Base-by-base conservation (phyloP, 1,140 invertebrate genomes). In the Calycopis cecrops region DNA sequence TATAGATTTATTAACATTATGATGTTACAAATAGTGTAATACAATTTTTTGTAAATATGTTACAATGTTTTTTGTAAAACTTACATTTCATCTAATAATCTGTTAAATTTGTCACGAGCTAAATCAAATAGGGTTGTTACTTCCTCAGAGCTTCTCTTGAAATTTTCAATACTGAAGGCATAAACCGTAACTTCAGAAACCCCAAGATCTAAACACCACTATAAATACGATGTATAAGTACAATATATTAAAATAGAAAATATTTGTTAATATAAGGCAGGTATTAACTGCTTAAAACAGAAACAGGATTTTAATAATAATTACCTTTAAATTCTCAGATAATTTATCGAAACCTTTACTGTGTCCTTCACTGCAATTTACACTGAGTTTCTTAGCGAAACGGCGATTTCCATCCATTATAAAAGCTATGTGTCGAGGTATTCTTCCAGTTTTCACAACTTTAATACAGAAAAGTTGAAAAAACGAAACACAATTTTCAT, bases 121-220 rank as follows among this genome's bases (percentile, higher is more conserved):
- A 99, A 87, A 63, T 96, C 90, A 92, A 99, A 94, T 1, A 99
- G 88, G 16, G 91, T 92, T 67, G 96, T 91, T 0, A 99, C 97
- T 91, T 99, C 99, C 59, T 98, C 94, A 78, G 93, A 81, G 50
- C 91, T 94, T 55, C 99, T 89, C 88, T 99, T 99, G 74, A 99
- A 99, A 88, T 99, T 99, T 89, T 99, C 98, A 82, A 99, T 99
- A 82, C 98, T 99, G 71, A 99, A 99, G 33, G 98, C 98, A 90
- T 99, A 99, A 9, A 99, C 95, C 8, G 98, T 99, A 0, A 99
- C 97, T 91, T 99, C 98, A 34, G 85, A 79, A 59, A 94, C 89
- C 16, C 92, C 93, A 52, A 94, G 80, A 71, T 94, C 92, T 52
- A 92, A 73, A 71, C 93, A 94, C 91, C 91, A 92, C 87, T 88